Base-by-base conservation (phyloP, 2,113 vertebrate species). In the Cromileptes altivelis region DNA sequence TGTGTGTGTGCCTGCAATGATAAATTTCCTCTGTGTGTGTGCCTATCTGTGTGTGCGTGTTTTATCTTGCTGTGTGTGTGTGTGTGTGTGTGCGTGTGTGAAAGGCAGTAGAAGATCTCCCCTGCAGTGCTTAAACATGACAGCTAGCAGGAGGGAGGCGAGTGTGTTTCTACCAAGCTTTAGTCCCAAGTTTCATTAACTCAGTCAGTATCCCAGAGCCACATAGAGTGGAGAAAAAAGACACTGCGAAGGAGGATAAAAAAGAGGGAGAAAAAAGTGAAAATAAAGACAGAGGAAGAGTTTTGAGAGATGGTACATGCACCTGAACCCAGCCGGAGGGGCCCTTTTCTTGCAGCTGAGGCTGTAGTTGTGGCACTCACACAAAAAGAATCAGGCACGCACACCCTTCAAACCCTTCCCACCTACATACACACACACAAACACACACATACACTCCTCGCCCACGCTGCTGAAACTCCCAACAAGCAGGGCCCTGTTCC, bases 401-500 rank as follows among this genome's bases (percentile, higher is more conserved):
- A 61, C 55, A 75, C 10, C 64, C 70, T 56, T 68, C 52, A 62
- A 27, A 78, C 70, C 62, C 18, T 30, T 69, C 12, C 40, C 60
- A 49, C 58, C 23, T n/a, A 82, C 70, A 75, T 55, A 58, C 30
- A 49, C 73, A 67, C 47, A 27, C 81, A 63, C 47, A 63, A 25
- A 55, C 63, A 53, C 18, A 68, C 25, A 63, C 30, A 61, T 58
- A 74, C 30, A 63, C 72, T 37, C 58, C 23, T 68, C 23, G 25
- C 73, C 80, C 70, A 67, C 57, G 19, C 78, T 47, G 60, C 69
- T 89, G 84, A 82, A 81, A 80, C 57, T 68, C 74, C 55, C 70
- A 83, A 87, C 87, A 90, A 88, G 82, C 81, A 68, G 80, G 76
- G 78, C 84, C 80, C 70, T 61, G 74, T 94, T 93, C 92, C 90